phyloP scores from a whole-genome alignment of 2,797 vertebrate species.

The Danio tinwini region DNA sequence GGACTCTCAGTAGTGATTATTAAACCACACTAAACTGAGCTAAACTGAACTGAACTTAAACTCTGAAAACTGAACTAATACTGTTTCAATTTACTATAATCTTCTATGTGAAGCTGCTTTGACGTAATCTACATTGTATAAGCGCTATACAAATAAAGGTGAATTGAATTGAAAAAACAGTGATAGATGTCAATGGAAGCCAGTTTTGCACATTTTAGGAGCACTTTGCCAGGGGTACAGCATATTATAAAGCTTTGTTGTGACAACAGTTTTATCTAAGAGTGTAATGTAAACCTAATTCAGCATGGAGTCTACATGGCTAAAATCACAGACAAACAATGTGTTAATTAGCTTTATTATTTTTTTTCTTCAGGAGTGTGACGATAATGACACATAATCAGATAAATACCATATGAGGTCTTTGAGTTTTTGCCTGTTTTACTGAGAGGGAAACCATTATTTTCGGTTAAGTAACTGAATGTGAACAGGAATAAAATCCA shows the following conservation, averaged over 20 bases:
- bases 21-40: no score
- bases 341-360: slow-evolving; percentile 54
- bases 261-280: neutral
- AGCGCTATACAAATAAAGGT: no score
- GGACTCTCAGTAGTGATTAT: no score
- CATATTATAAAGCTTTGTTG: neutral
- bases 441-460: slow-evolving; percentile 63
- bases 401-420: slow-evolving; percentile 32
- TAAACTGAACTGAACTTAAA: no score
- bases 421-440: slow-evolving; percentile 48
- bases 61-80: no score
- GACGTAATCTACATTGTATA: no score
- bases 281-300: neutral
- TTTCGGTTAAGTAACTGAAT: slow-evolving; percentile 67
- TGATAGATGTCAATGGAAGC: neutral
- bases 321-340: slow-evolving; percentile 42
- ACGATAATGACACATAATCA: slow-evolving; percentile 45
- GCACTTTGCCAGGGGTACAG: neutral
- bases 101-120: no score
- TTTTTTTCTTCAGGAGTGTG: neutral
- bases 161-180: no score
- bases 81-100: no score
- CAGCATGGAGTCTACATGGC: slow-evolving; percentile 8
- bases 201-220: neutral
- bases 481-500: slow-evolving; percentile 70